Evolutionary conservation across 2,888 invertebrate genomes (phyloP), one percentile per base, ranked within the genome.

Genomic region (Allophyes oxyacanthae): DNA sequence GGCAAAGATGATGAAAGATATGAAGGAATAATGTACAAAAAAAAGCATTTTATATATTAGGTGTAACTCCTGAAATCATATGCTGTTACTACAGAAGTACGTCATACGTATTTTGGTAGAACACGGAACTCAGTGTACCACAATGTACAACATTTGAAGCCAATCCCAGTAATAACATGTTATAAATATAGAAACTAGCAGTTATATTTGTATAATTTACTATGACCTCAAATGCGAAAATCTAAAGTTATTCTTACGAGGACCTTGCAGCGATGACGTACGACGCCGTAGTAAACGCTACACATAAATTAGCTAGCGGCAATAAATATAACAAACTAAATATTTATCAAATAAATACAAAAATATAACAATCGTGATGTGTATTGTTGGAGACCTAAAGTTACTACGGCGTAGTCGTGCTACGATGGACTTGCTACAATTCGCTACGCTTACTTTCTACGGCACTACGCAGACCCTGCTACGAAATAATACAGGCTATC

Each of bases 381-480:
- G 43, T 36, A 53, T 48, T 66, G 58, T 44, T n/a, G n/a, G n/a
- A 53, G 32, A 14, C 38, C 14, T 34, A 33, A 13, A 5, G 28
- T 8, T 43, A 52, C 74, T 72, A 73, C 74, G 64, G n/a, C 75
- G 70, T 73, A 75, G 73, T 30, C 54, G 6, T 2, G 61, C 62
- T 72, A 62, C 65, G 67, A n/a, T 15, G n/a, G 25, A 37, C 13
- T 28, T 26, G 40, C 53, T 55, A 68, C 58, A 45, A 37, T 37
- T 25, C n/a, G 64, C 65, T 72, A 71, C 76, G 65, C 7, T 6
- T 28, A 57, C 49, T 55, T 44, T 61, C 51, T 60, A 57, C 61
- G 37, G 11, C 2, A 59, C 75, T 72, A 74, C 74, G 63, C 64
- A 49, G 77, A 76, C 77, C 77, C 40, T 51, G 72, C 72, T 78